phyloP scores from a whole-genome alignment of 2,888 invertebrate genomes.

The Choristoneura rosaceana region DNA sequence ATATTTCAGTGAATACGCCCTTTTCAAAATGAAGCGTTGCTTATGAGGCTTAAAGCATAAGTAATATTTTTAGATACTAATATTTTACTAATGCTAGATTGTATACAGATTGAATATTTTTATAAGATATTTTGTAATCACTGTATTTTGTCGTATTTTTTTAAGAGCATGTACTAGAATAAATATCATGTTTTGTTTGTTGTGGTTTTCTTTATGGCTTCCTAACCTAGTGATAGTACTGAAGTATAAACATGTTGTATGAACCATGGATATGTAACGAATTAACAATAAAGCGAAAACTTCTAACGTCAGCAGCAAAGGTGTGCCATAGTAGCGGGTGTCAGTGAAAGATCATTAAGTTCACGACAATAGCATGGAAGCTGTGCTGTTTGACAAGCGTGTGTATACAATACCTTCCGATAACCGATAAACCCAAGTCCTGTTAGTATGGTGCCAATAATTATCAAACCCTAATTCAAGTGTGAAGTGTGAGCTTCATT shows the following conservation, averaged over 20 bases:
- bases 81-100: slow-evolving; percentile 55
- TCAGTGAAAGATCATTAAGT: background rate
- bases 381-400: background rate
- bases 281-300: background rate
- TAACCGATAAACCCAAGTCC: background rate
- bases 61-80: slow-evolving; percentile 48
- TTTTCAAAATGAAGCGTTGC: slow-evolving; percentile 30
- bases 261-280: background rate
- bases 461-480: slow-evolving; percentile 14
- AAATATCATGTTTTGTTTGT: slow-evolving; percentile 82
- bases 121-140: slow-evolving; percentile 55
- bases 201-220: slow-evolving; percentile 78
- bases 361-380: background rate
- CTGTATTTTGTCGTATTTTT: slow-evolving; percentile 65
- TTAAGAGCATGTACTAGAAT: slow-evolving; percentile 78
- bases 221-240: slow-evolving; percentile 60
- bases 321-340: background rate
- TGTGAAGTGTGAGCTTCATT: slow-evolving; percentile 45
- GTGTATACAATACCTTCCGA: background rate
- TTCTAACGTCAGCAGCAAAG: background rate
- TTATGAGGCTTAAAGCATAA: slow-evolving; percentile 36
- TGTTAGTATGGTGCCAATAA: too few relatives aligned
- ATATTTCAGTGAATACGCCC: slow-evolving; percentile 43
- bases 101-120: slow-evolving; percentile 55
- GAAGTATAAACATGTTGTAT: slow-evolving; percentile 15